A percentile compares a stretch with the other conserved stretches of the same genome.
Conservation (phyloP, 2,113 vertebrate species). For the Thomomys bottae region DNA sequence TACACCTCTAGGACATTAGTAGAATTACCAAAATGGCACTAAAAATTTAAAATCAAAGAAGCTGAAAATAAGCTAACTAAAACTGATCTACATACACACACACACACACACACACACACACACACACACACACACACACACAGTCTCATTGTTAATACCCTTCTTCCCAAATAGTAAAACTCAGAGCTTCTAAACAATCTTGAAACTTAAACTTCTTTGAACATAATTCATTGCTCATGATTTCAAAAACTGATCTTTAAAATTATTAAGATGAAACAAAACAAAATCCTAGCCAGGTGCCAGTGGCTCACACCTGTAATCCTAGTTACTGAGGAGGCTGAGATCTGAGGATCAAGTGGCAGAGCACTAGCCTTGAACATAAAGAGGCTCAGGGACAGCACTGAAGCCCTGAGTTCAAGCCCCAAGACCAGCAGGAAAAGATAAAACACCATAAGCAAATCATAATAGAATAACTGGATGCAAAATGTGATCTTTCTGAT, state of each 20-base stretch:
- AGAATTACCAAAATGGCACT: conserved; percentile 23
- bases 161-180: background rate
- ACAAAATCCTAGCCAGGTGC: too few relatives aligned
- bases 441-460: background rate
- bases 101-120: background rate
- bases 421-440: too few relatives aligned
- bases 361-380: too few relatives aligned
- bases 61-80: conserved; percentile 40
- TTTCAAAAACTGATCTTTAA: conserved; percentile 43
- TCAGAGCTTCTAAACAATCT: conserved; percentile 21
- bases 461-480: conserved; percentile 34
- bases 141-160: background rate
- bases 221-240: conserved; percentile 36
- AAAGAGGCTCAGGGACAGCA: too few relatives aligned
- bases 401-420: too few relatives aligned
- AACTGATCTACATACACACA: background rate
- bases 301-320: too few relatives aligned
- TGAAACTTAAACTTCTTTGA: conserved; percentile 43
- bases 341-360: too few relatives aligned
- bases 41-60: conserved; percentile 12
- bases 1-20: background rate
- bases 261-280: conserved; percentile 1
- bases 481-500: conserved; percentile 55
- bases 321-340: too few relatives aligned
- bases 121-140: background rate